phyloP scores from a whole-genome alignment of 2,888 invertebrate species.

The Stegana nigrithorax region DNA sequence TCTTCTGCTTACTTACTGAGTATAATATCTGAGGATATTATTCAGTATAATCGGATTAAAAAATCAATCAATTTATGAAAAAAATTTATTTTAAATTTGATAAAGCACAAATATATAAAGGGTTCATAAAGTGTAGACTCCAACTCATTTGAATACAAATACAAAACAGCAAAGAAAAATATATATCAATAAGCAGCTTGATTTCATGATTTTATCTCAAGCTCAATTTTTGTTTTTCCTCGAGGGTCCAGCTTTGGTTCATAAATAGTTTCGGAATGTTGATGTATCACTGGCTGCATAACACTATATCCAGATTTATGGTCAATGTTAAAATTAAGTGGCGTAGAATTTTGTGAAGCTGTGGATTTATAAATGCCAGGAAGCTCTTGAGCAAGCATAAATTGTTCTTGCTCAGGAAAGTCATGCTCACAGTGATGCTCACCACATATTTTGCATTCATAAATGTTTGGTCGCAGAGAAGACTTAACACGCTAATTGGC shows the following conservation, averaged over 20 bases:
- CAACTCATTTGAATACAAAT: too few relatives aligned
- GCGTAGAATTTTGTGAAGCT: slow-evolving; percentile 25
- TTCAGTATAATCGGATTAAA: too few relatives aligned
- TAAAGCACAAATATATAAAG: too few relatives aligned
- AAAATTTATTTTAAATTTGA: too few relatives aligned
- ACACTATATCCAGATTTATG: slow-evolving; percentile 51
- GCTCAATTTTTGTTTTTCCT: slow-evolving; percentile 29
- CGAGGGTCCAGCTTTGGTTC: slow-evolving; percentile 39
- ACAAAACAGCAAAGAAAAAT: too few relatives aligned
- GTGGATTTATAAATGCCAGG: slow-evolving; percentile 52
- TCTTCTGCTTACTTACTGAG: too few relatives aligned
- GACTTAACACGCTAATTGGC: slow-evolving; percentile 78
- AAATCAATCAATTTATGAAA: too few relatives aligned
- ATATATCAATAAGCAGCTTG: too few relatives aligned
- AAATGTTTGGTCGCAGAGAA: slow-evolving; percentile 80
- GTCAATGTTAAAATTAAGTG: slow-evolving; percentile 29
- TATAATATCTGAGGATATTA: too few relatives aligned
- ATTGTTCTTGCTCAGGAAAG: slow-evolving; percentile 70
- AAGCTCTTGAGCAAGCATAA: slow-evolving; percentile 67
- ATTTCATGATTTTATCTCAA: too few relatives aligned
- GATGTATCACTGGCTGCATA: slow-evolving; percentile 45
- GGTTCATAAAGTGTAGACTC: too few relatives aligned
- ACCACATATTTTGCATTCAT: slow-evolving; percentile 80
- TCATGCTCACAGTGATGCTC: slow-evolving; percentile 82
- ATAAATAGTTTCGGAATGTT: slow-evolving; percentile 41